A percentile compares a stretch with the other conserved stretches of the same genome.
Evolutionary conservation across 2,797 vertebrate genomes (phyloP).

Genomic region (Ispidina picta): DNA sequence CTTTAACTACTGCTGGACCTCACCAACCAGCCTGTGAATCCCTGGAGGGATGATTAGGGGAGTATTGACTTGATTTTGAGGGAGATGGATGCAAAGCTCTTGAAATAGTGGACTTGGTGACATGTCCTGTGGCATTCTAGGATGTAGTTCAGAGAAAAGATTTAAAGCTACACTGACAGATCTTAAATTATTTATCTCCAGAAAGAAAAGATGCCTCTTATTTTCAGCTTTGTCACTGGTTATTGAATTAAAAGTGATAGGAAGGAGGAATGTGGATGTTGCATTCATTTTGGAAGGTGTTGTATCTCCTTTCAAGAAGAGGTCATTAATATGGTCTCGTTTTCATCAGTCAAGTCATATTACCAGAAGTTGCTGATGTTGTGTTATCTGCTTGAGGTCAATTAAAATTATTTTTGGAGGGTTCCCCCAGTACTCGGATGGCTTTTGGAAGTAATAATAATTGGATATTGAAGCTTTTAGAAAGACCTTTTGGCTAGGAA

Average conservation of each 20-base stretch:
- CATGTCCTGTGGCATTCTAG: background rate
- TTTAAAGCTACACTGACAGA: background rate
- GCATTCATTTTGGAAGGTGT: background rate
- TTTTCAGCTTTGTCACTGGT: background rate
- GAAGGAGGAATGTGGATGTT: background rate
- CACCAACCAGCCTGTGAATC: background rate
- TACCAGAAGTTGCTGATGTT: background rate
- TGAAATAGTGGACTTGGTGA: background rate
- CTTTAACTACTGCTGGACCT: background rate
- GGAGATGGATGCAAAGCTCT: background rate
- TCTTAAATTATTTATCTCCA: background rate
- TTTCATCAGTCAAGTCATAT: background rate
- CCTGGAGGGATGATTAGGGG: background rate
- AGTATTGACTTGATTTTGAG: slow-evolving; percentile 4
- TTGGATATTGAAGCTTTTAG: background rate
- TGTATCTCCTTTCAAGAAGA: background rate
- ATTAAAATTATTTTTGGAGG: background rate
- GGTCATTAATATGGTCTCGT: background rate
- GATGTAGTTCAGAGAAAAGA: background rate
- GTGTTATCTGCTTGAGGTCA: background rate
- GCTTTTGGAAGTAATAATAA: background rate
- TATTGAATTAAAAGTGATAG: background rate
- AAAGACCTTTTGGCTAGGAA: background rate
- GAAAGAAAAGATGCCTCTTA: background rate
- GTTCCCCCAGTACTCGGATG: background rate